Conservation (phyloP, 2,888 invertebrate genomes). For the Torymus texanus region DNA sequence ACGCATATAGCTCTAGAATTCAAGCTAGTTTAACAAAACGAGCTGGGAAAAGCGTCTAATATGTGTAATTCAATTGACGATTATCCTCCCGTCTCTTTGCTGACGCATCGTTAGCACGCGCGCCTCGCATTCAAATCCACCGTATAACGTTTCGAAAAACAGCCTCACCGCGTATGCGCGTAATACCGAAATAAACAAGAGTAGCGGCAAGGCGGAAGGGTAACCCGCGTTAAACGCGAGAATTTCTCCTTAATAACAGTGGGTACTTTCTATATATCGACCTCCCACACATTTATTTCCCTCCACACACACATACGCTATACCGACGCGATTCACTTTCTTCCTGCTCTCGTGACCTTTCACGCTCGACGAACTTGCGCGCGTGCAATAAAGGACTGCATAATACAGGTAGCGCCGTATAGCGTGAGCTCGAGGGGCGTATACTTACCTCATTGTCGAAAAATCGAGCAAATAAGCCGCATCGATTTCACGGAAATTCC, state of each 20-base stretch:
- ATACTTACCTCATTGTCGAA: conserved; percentile 13
- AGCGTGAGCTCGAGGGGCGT: not conserved
- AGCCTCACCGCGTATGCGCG: too few relatives aligned
- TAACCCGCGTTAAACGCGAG: conserved; percentile 7
- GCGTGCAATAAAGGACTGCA: not conserved
- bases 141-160: too few relatives aligned
- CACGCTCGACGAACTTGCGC: conserved; percentile 42
- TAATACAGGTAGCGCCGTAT: not conserved
- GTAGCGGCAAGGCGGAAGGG: conserved; percentile 16
- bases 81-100: too few relatives aligned
- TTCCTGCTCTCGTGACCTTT: conserved; percentile 59
- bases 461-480: conserved; percentile 27
- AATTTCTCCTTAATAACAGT: conserved; percentile 41
- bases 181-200: not conserved
- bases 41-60: too few relatives aligned
- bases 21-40: too few relatives aligned
- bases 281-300: conserved; percentile 13
- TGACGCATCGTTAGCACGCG: too few relatives aligned
- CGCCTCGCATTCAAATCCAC: too few relatives aligned
- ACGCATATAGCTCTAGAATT: too few relatives aligned
- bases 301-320: not conserved
- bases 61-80: too few relatives aligned
- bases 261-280: conserved; percentile 28
- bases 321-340: conserved; percentile 56
- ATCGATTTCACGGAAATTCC: conserved; percentile 32